A percentile compares a stretch with the other conserved stretches of the same genome.
These are phyloP conservation scores for Troides helena DNA, from an alignment of 2,888 invertebrate genomes.

Conservation along the genomic window DNA sequence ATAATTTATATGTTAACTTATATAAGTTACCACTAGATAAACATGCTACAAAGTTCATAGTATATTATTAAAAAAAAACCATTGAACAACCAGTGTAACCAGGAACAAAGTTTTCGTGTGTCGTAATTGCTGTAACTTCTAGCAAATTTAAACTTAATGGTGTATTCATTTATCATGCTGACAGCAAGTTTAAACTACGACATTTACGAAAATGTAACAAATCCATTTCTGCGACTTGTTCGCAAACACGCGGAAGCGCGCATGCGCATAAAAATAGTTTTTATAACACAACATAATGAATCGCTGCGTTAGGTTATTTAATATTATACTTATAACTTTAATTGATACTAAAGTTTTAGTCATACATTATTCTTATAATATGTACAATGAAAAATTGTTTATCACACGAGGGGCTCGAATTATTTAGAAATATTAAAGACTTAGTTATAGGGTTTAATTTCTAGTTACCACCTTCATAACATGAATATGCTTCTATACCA, in stretches of 20 bases:
- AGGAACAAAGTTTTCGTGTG: constrained; percentile 6
- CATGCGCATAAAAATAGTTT: constrained; percentile 8
- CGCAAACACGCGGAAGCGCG: constrained; percentile 23
- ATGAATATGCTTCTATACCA: too few species aligned
- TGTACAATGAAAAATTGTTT: too few species aligned
- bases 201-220: constrained; percentile 20
- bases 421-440: too few species aligned
- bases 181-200: constrained; percentile 12
- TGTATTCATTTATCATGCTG: constrained; percentile 19
- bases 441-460: too few species aligned
- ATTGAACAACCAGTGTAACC: background rate
- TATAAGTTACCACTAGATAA: too few species aligned
- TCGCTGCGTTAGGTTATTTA: too few species aligned
- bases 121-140: constrained; percentile 12
- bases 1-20: background rate
- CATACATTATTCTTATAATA: too few species aligned
- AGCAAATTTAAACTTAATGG: constrained; percentile 11
- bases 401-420: too few species aligned
- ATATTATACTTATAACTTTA: too few species aligned
- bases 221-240: constrained; percentile 22
- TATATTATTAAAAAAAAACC: background rate
- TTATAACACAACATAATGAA: background rate
- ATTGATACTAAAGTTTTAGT: too few species aligned
- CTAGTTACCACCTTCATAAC: too few species aligned
- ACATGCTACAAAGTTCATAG: background rate